Evolutionary conservation across 2,113 vertebrate species (phyloP).

Genomic region (Syngnathus scovelli): DNA sequence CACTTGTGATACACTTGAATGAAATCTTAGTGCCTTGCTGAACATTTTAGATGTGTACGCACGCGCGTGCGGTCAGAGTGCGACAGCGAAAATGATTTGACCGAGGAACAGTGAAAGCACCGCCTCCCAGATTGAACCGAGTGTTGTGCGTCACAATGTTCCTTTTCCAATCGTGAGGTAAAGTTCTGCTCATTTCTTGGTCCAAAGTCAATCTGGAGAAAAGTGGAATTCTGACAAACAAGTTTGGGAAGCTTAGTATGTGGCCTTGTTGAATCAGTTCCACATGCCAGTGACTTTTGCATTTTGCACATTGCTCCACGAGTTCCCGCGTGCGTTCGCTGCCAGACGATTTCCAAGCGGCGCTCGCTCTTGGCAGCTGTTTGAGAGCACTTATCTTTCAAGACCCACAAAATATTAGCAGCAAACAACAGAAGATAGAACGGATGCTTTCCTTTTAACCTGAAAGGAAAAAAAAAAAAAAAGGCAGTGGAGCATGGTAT

Average conservation of each 20-base stretch:
- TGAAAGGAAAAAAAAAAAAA: background rate
- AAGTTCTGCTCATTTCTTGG: constrained; percentile 10
- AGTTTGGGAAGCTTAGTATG: background rate
- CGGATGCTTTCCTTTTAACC: background rate
- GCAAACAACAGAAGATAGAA: no score
- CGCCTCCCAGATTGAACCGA: background rate
- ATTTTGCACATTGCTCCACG: background rate
- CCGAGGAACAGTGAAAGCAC: constrained; percentile 5
- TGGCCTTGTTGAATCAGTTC: background rate
- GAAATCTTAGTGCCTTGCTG: constrained; percentile 89
- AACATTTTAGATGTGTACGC: constrained; percentile 47
- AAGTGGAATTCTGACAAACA: background rate
- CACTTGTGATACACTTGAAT: constrained; percentile 81
- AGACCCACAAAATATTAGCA: background rate
- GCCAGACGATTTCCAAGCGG: no score
- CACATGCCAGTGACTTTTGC: background rate
- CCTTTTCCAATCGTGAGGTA: constrained; percentile 8
- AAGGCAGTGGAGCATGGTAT: background rate
- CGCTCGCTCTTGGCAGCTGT: background rate
- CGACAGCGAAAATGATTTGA: background rate
- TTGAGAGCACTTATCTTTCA: background rate
- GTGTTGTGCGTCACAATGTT: background rate
- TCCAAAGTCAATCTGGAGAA: constrained; percentile 20
- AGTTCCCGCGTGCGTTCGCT: no score
- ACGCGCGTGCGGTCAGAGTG: background rate